Percentiles rank a stretch among this genome's conserved stretches.
phyloP scores from a whole-genome alignment of 2,888 invertebrate genomes.

The Cataglyphis cursor region DNA sequence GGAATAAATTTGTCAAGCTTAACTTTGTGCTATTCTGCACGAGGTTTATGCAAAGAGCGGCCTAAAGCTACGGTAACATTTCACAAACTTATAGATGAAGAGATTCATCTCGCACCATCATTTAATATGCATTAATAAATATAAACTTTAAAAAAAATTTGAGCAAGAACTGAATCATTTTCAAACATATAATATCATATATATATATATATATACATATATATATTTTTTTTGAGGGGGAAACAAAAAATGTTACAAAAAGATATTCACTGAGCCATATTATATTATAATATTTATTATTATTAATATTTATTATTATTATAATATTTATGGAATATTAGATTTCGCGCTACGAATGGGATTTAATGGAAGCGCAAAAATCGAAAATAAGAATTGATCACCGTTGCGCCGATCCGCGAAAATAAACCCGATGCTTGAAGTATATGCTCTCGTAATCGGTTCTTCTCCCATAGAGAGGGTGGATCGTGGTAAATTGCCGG shows the following conservation, averaged over 20 bases:
- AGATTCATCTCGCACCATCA: neutral
- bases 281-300: neutral
- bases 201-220: neutral
- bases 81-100: conserved; percentile 33
- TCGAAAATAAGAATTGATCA: conserved; percentile 52
- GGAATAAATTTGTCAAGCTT: conserved; percentile 38
- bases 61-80: conserved; percentile 37
- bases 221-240: too few species aligned
- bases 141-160: conserved; percentile 5
- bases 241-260: neutral
- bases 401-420: conserved; percentile 53
- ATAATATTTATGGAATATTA: neutral
- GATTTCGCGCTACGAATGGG: neutral
- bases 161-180: neutral
- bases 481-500: conserved; percentile 52
- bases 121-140: neutral
- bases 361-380: conserved; percentile 19
- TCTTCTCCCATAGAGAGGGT: conserved; percentile 47
- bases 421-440: conserved; percentile 62
- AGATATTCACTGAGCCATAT: neutral
- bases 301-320: neutral
- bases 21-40: conserved; percentile 12
- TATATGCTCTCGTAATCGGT: conserved; percentile 63
- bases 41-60: conserved; percentile 36
- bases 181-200: conserved; percentile 1